Conservation (phyloP, 1,140 invertebrate species). For the Cherax destructor region DNA sequence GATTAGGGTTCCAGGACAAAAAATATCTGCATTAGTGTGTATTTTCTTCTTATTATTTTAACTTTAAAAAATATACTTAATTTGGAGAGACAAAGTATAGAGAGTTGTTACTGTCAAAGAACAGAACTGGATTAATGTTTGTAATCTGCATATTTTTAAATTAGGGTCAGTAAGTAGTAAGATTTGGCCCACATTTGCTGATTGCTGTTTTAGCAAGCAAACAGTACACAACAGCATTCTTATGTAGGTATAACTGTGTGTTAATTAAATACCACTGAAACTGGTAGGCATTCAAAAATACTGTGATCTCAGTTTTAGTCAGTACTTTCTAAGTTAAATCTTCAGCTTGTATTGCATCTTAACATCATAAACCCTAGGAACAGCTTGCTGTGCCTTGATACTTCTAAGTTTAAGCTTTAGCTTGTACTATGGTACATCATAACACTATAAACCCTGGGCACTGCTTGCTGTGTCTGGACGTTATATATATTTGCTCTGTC, state of each 20-base stretch:
- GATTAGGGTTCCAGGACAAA: too few relatives aligned
- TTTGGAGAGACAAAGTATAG: background rate
- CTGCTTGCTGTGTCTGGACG: background rate
- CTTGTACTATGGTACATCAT: background rate
- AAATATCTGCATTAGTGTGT: too few relatives aligned
- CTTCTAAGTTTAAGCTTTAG: background rate
- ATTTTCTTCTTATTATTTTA: too few relatives aligned
- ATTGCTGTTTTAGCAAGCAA: background rate
- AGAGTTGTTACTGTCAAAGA: background rate
- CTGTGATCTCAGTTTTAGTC: conserved; percentile 67
- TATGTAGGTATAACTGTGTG: background rate
- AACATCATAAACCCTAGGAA: background rate
- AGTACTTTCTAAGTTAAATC: conserved; percentile 48
- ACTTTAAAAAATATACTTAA: background rate
- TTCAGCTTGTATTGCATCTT: background rate
- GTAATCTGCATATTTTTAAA: background rate
- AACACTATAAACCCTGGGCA: background rate
- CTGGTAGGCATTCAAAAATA: conserved; percentile 57
- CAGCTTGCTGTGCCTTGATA: background rate
- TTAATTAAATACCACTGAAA: conserved; percentile 9
- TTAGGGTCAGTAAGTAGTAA: background rate
- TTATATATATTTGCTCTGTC: background rate
- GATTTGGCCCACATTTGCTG: background rate
- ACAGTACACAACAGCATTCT: background rate
- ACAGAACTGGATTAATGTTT: background rate